phyloP scores from a whole-genome alignment of 2,113 vertebrate genomes.

The Nannobrachium achirus region DNA sequence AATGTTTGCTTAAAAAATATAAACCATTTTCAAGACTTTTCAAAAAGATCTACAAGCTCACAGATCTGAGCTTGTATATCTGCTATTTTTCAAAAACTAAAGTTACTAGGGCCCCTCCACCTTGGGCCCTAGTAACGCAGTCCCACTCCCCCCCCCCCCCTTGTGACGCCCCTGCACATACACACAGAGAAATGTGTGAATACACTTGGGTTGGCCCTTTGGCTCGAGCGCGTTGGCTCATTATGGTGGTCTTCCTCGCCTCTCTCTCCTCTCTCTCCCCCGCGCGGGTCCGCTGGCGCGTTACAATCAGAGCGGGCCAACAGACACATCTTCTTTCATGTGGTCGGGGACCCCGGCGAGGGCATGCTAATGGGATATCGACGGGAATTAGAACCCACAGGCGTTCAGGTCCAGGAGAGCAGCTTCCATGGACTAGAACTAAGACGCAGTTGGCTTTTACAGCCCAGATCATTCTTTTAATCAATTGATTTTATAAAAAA shows the following conservation, averaged over 20 bases:
- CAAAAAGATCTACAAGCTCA: too few species aligned
- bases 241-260: slow-evolving; percentile 60
- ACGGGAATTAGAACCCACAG: slow-evolving; percentile 80
- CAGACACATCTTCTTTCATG: slow-evolving; percentile 79
- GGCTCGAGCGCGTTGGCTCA: slow-evolving; percentile 73
- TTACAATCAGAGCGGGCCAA: slow-evolving; percentile 72
- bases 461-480: slow-evolving; percentile 54
- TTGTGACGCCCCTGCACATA: slow-evolving; percentile 17
- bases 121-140: too few species aligned
- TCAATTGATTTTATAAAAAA: slow-evolving; percentile 46
- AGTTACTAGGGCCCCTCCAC: too few species aligned
- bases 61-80: too few species aligned
- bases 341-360: slow-evolving; percentile 68
- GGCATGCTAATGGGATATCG: slow-evolving; percentile 82
- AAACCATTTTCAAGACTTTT: too few species aligned
- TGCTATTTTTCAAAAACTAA: too few species aligned
- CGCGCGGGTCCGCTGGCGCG: slow-evolving; percentile 66
- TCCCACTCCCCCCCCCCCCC: too few species aligned
- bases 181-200: slow-evolving; percentile 56
- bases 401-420: slow-evolving; percentile 66
- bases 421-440: slow-evolving; percentile 64
- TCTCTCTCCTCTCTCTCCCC: slow-evolving; percentile 11
- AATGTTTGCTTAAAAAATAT: too few species aligned
- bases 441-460: slow-evolving; percentile 59
- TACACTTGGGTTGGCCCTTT: slow-evolving; percentile 77